Evolutionary conservation across 2,888 invertebrate genomes (phyloP).

Genomic region (Ormyrus labotus): DNA sequence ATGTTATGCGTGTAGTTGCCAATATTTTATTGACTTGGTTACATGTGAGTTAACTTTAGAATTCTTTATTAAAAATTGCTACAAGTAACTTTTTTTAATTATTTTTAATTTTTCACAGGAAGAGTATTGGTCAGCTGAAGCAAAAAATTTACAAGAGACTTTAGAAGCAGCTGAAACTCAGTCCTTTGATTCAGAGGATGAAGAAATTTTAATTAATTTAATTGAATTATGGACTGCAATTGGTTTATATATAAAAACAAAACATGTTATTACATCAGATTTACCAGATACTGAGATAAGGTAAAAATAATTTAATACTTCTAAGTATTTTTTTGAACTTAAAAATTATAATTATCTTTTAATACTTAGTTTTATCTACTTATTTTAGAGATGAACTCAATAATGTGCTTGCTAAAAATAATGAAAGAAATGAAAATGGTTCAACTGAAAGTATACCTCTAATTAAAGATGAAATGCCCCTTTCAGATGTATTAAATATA

Average conservation of each 20-base stretch:
- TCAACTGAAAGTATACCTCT: constrained; percentile 9
- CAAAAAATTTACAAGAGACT: constrained; percentile 76
- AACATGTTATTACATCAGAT: constrained; percentile 62
- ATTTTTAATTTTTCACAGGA: constrained; percentile 66
- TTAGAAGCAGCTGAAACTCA: constrained; percentile 65
- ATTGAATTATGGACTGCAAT: constrained; percentile 71
- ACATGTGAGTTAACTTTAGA: constrained; percentile 72
- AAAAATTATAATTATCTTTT: neutral
- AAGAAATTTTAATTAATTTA: constrained; percentile 63
- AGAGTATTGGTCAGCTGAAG: constrained; percentile 82
- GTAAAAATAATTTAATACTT: constrained; percentile 58
- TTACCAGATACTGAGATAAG: constrained; percentile 67
- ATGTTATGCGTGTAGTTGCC: constrained; percentile 81
- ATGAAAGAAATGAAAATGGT: constrained; percentile 12
- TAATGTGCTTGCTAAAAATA: constrained; percentile 8
- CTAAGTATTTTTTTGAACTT: neutral
- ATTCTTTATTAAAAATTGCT: neutral
- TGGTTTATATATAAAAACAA: constrained; percentile 67
- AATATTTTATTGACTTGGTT: constrained; percentile 83
- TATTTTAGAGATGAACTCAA: constrained; percentile 44
- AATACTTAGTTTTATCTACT: constrained; percentile 1
- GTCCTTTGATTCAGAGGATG: constrained; percentile 64
- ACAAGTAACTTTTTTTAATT: neutral
- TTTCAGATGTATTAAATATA: constrained; percentile 59
- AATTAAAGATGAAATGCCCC: constrained; percentile 16